Percentiles rank a stretch among this genome's conserved stretches.
These are phyloP conservation scores for Ascidia mentula DNA, from an alignment of 23 tunicate species.

Conservation along the genomic window DNA sequence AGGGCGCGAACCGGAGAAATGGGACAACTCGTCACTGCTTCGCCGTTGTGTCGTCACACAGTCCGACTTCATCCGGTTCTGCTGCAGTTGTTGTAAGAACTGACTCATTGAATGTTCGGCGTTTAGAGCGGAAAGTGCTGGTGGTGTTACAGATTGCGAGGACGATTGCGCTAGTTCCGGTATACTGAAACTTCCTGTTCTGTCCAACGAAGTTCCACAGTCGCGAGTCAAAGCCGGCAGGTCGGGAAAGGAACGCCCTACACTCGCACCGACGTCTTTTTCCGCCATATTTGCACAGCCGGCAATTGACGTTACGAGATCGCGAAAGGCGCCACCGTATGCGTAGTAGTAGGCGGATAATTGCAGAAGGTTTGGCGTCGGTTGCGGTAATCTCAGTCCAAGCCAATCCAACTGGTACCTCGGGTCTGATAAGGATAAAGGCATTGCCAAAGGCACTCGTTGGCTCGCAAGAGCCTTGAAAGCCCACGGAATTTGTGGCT, in stretches of 20 bases:
- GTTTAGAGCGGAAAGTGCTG: neutral
- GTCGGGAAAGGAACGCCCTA: neutral
- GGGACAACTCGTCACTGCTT: neutral
- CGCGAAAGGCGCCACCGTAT: conserved; percentile 41
- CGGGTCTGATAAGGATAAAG: neutral
- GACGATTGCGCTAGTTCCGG: neutral
- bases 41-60: neutral
- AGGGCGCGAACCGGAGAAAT: neutral
- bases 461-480: neutral
- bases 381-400: neutral
- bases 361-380: conserved; percentile 13
- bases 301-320: conserved; percentile 12
- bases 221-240: neutral
- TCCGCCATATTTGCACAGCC: conserved; percentile 8
- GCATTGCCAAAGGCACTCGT: neutral
- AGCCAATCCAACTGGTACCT: conserved; percentile 1
- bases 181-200: neutral
- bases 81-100: neutral
- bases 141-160: neutral
- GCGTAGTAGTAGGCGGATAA: conserved; percentile 34
- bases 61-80: neutral
- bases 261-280: neutral
- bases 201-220: neutral
- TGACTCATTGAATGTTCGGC: neutral
- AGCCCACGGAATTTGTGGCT: neutral